Evolutionary conservation across 1,140 invertebrate species (phyloP).

Genomic region (Venustaconcha ellipsiformis): DNA sequence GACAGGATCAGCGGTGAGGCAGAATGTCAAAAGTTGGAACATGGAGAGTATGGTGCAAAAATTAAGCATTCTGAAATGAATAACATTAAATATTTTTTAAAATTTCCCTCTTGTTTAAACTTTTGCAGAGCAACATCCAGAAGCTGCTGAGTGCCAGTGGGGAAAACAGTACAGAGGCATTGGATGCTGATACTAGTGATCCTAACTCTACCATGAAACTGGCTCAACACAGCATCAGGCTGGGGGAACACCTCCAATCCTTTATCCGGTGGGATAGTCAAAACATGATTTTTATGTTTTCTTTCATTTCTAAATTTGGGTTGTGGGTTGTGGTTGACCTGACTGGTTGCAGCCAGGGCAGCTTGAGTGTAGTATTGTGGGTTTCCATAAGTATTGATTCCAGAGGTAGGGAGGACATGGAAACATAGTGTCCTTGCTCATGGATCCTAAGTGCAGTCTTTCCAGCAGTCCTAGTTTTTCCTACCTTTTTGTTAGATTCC

Average conservation of each 20-base stretch:
- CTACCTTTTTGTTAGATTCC: too few species aligned
- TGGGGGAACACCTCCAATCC: conserved; percentile 43
- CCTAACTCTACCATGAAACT: conserved; percentile 24
- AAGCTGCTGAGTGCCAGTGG: conserved; percentile 45
- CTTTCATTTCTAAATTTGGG: neutral
- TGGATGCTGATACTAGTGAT: conserved; percentile 16
- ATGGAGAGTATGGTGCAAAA: neutral
- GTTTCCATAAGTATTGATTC: neutral
- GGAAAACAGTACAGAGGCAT: conserved; percentile 24
- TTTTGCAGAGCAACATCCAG: conserved; percentile 52
- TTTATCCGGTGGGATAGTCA: conserved; percentile 14
- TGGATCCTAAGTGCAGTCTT: too few species aligned
- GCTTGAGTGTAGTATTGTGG: neutral
- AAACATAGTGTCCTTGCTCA: too few species aligned
- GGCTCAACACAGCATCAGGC: conserved; percentile 36
- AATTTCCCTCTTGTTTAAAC: conserved; percentile 6
- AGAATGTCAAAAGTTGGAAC: neutral
- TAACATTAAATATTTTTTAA: neutral
- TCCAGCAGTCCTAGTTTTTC: too few species aligned
- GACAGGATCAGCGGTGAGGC: neutral
- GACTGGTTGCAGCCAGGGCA: too few species aligned
- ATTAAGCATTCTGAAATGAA: neutral
- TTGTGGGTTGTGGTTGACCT: neutral
- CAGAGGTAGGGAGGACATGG: neutral
- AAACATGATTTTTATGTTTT: neutral